Percentiles rank a stretch among this genome's conserved stretches.
Evolutionary conservation across 2,797 vertebrate genomes (phyloP).

Genomic region (Paedocypris micromegethes): DNA sequence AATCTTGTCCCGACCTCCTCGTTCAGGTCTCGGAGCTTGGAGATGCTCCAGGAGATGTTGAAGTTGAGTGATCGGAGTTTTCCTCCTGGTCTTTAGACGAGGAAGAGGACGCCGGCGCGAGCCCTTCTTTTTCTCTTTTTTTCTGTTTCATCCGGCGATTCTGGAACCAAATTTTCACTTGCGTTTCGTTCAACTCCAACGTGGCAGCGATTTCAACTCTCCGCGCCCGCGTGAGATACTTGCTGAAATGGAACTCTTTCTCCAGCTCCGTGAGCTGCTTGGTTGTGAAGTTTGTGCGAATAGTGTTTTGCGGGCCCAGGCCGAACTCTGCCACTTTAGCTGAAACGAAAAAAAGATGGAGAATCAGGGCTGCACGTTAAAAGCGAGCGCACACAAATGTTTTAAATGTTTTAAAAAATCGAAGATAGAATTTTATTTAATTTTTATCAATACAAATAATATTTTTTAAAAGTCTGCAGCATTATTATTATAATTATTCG

Average conservation of each 20-base stretch:
- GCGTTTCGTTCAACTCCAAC: constrained; percentile 77
- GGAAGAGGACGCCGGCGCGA: constrained; percentile 67
- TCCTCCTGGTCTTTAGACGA: constrained; percentile 75
- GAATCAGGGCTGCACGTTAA: background rate
- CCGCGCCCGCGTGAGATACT: constrained; percentile 89
- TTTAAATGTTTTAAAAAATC: background rate
- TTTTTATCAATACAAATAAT: no score
- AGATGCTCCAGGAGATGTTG: constrained; percentile 85
- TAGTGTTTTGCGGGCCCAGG: constrained; percentile 70
- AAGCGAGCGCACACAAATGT: constrained; percentile 2
- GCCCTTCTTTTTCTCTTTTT: constrained; percentile 86
- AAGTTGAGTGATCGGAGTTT: constrained; percentile 78
- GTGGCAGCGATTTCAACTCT: constrained; percentile 91
- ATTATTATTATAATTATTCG: background rate
- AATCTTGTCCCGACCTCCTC: constrained; percentile 34
- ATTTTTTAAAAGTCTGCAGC: no score
- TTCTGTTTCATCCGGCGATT: constrained; percentile 98
- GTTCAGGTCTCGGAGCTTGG: constrained; percentile 79
- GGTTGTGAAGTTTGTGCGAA: constrained; percentile 95
- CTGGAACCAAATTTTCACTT: constrained; percentile 99
- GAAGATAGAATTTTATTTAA: no score
- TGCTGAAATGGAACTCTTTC: constrained; percentile 98
- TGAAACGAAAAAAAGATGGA: constrained; percentile 51
- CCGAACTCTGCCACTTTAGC: constrained; percentile 81
- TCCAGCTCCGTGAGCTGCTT: constrained; percentile 95